phyloP scores from a whole-genome alignment of 2,888 invertebrate genomes.

The Tachina lurida region DNA sequence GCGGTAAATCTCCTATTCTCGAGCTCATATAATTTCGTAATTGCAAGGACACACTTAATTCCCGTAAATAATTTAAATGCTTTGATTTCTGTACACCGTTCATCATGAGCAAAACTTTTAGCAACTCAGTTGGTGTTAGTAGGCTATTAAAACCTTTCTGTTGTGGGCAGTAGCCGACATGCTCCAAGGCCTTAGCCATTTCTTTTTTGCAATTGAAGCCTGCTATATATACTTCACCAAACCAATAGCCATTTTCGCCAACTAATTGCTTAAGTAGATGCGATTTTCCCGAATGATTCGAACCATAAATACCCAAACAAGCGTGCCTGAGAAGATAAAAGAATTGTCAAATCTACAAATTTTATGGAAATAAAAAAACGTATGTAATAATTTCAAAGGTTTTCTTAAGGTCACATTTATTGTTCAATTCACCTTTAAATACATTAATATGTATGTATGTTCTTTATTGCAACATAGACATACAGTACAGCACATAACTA shows the following conservation, averaged over 20 bases:
- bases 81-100: conserved; percentile 84
- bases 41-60: conserved; percentile 84
- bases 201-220: conserved; percentile 84
- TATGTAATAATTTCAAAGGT: no score
- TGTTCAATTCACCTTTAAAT: no score
- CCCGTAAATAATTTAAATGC: conserved; percentile 78
- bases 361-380: no score
- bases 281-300: conserved; percentile 92
- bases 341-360: not conserved
- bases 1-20: conserved; percentile 85
- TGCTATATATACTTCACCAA: conserved; percentile 88
- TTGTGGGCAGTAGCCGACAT: conserved; percentile 87
- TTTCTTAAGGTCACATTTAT: no score
- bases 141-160: conserved; percentile 87
- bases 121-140: conserved; percentile 87
- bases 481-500: no score
- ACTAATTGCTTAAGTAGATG: conserved; percentile 93
- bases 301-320: conserved; percentile 90
- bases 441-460: no score
- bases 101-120: conserved; percentile 86
- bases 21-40: conserved; percentile 86
- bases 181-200: conserved; percentile 84
- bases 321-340: conserved; percentile 81
- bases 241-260: conserved; percentile 88
- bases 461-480: no score